phyloP scores from a whole-genome alignment of 2,797 vertebrate species.

The Petrocephalus schoutedeni region DNA sequence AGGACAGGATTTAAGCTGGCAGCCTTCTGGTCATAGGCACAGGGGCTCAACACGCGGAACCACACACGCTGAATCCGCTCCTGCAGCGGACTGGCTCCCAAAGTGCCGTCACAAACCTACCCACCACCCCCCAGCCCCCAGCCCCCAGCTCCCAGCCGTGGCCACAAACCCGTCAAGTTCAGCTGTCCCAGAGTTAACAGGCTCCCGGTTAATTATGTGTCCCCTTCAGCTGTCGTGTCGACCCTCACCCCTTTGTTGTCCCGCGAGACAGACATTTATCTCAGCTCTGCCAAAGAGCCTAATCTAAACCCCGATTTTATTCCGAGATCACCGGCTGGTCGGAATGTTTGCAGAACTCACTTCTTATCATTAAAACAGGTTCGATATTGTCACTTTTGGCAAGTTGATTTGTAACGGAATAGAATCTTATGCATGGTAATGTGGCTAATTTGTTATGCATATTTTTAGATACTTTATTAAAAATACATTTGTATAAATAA shows the following conservation, averaged over 20 bases:
- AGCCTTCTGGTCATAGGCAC: neutral
- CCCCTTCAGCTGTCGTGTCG: neutral
- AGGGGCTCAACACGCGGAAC: neutral
- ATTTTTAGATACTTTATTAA: neutral
- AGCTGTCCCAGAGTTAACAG: neutral
- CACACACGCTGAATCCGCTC: neutral
- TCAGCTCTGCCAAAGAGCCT: neutral
- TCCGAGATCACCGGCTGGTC: neutral
- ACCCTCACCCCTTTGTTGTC: neutral
- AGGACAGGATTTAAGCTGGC: neutral
- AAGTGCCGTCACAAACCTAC: neutral
- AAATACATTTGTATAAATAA: neutral
- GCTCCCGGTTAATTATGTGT: slow-evolving; percentile 4
- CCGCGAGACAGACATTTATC: neutral
- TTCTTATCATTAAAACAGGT: neutral
- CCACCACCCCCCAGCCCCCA: neutral
- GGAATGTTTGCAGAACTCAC: neutral
- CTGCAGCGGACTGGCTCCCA: neutral
- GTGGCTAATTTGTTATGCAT: neutral
- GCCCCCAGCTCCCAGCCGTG: neutral
- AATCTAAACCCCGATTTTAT: slow-evolving; percentile 8
- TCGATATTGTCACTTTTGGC: neutral
- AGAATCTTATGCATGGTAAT: neutral
- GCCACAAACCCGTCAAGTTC: neutral
- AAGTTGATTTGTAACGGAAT: neutral